Conservation (phyloP, 2,888 invertebrate genomes). For the Andrena flavipes region DNA sequence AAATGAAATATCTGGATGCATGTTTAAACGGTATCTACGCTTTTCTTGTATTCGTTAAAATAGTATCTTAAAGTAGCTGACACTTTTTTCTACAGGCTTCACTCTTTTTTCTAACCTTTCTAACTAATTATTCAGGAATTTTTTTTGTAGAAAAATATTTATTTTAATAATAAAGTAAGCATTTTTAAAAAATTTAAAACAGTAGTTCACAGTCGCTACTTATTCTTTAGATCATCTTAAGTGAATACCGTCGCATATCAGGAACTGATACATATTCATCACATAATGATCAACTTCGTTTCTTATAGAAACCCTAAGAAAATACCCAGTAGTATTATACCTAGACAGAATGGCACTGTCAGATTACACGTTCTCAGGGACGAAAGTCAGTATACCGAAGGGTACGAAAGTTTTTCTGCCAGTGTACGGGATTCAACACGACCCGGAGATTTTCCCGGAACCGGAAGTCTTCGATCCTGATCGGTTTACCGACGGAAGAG, state of each 20-base stretch:
- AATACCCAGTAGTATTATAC: slow-evolving; percentile 69
- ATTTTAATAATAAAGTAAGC: too few species aligned
- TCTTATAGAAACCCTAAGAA: slow-evolving; percentile 73
- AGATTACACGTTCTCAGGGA: slow-evolving; percentile 70
- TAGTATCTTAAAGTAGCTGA: background rate
- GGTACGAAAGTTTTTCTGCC: slow-evolving; percentile 68
- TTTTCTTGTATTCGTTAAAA: background rate
- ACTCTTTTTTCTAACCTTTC: too few species aligned
- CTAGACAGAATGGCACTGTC: slow-evolving; percentile 61
- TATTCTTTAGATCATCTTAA: too few species aligned
- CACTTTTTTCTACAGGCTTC: too few species aligned
- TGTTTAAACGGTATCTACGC: slow-evolving; percentile 78
- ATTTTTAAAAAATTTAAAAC: too few species aligned
- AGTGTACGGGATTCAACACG: slow-evolving; percentile 71
- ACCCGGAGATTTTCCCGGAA: slow-evolving; percentile 74
- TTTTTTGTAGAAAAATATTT: too few species aligned
- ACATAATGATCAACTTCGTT: background rate
- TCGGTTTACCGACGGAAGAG: slow-evolving; percentile 69
- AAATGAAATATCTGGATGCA: slow-evolving; percentile 84
- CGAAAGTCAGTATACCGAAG: slow-evolving; percentile 50
- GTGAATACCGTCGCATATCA: too few species aligned
- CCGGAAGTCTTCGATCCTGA: slow-evolving; percentile 76
- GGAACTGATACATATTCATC: background rate
- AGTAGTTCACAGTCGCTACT: too few species aligned
- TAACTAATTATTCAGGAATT: too few species aligned